A percentile compares a stretch with the other conserved stretches of the same genome.
These are phyloP conservation scores for Calyptomena viridis DNA, from an alignment of 2,113 vertebrate species.

Conservation along the genomic window DNA sequence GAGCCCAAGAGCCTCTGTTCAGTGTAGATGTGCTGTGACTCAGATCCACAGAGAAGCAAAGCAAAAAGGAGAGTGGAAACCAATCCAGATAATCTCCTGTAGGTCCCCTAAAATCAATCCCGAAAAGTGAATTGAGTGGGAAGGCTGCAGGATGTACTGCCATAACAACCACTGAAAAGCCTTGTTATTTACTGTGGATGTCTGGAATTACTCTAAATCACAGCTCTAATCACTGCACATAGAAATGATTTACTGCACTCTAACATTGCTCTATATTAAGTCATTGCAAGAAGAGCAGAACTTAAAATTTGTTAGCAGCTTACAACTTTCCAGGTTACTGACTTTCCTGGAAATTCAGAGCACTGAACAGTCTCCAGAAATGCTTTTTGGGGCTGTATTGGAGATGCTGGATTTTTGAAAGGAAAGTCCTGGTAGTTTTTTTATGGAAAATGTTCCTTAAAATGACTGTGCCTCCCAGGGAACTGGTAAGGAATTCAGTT, in stretches of 20 bases:
- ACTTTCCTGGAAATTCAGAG: background rate
- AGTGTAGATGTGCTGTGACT: background rate
- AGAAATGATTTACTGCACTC: background rate
- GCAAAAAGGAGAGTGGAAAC: background rate
- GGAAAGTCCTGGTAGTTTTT: background rate
- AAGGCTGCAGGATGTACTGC: background rate
- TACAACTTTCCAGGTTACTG: background rate
- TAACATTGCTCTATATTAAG: background rate
- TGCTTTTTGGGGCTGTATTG: background rate
- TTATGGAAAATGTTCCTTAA: background rate
- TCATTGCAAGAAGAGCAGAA: background rate
- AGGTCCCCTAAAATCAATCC: background rate
- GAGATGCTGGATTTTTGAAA: background rate
- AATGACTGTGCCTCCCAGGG: background rate
- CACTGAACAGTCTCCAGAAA: background rate
- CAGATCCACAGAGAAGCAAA: background rate
- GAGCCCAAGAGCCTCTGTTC: background rate
- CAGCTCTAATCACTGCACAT: background rate
- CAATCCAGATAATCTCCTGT: background rate
- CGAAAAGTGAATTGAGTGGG: background rate
- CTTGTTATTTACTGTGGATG: background rate
- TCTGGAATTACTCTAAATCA: conserved; percentile 1
- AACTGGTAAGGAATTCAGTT: background rate
- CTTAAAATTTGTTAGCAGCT: background rate
- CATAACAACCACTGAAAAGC: background rate